Percentiles rank a stretch among this genome's conserved stretches.
Evolutionary conservation across 1,140 invertebrate genomes (phyloP).

Genomic region (Drosophila jambulina): DNA sequence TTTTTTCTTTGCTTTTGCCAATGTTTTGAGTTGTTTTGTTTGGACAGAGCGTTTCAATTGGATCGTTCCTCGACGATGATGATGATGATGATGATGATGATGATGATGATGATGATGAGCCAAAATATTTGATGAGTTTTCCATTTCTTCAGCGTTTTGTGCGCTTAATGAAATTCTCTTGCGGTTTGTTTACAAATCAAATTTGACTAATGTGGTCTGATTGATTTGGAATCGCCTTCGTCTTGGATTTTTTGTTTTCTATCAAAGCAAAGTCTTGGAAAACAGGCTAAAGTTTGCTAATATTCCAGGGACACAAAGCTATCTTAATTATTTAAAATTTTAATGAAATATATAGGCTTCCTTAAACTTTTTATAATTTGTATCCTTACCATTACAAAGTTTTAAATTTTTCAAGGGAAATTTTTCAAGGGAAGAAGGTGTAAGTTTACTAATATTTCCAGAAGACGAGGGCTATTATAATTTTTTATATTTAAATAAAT

Average conservation of each 20-base stretch:
- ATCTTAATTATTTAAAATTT: neutral
- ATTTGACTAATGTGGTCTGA: constrained; percentile 73
- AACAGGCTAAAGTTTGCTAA: neutral
- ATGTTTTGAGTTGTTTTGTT: constrained; percentile 60
- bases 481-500: no score
- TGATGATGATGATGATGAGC: constrained; percentile 22
- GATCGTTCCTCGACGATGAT: neutral
- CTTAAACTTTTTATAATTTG: no score
- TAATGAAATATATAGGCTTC: neutral
- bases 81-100: neutral
- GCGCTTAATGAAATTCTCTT: constrained; percentile 63
- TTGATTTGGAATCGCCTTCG: constrained; percentile 51
- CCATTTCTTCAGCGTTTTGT: constrained; percentile 20
- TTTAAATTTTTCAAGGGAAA: no score
- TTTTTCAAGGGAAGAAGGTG: no score
- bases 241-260: neutral
- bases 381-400: no score
- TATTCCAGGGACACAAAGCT: neutral
- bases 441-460: no score
- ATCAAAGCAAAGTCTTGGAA: neutral
- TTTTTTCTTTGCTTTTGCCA: constrained; percentile 34
- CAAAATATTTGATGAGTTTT: constrained; percentile 39
- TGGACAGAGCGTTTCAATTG: constrained; percentile 42
- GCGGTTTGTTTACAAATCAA: constrained; percentile 71
- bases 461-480: no score